phyloP scores from a whole-genome alignment of 2,888 invertebrate species.

The Heliconius hortense region DNA sequence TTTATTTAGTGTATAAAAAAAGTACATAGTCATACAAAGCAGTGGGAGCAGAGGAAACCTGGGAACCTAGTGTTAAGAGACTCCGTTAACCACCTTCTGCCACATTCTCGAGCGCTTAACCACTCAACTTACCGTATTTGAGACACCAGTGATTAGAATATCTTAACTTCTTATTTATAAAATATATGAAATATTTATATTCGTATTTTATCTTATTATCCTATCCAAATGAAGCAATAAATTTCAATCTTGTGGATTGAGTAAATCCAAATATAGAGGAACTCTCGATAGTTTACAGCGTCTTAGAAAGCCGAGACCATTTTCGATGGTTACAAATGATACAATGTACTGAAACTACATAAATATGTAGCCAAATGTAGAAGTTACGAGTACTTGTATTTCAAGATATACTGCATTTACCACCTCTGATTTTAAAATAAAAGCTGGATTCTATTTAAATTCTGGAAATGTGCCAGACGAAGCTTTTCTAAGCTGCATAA shows the following conservation, averaged over 20 bases:
- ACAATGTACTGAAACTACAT: not conserved
- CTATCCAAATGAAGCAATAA: not conserved
- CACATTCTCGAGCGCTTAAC: no score
- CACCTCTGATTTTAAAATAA: slow-evolving; percentile 23
- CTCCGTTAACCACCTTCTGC: no score
- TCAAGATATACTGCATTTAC: slow-evolving; percentile 7
- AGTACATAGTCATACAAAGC: no score
- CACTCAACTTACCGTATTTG: no score
- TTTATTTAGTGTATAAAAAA: no score
- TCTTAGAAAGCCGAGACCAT: not conserved
- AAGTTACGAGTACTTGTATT: slow-evolving; percentile 5
- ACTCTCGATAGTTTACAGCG: not conserved
- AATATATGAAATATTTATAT: not conserved
- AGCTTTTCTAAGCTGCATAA: slow-evolving; percentile 22
- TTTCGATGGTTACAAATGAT: not conserved
- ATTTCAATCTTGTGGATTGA: not conserved
- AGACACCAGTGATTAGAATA: no score
- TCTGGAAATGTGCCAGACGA: slow-evolving; percentile 18
- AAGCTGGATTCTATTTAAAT: slow-evolving; percentile 16
- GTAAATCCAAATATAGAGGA: not conserved
- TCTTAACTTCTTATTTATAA: no score
- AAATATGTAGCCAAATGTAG: slow-evolving; percentile 5
- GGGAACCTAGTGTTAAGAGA: no score
- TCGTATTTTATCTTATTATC: not conserved
- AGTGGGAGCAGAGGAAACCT: no score